These are phyloP conservation scores for Etheostoma spectabile DNA, from an alignment of 2,113 vertebrate species.

Conservation along the genomic window DNA sequence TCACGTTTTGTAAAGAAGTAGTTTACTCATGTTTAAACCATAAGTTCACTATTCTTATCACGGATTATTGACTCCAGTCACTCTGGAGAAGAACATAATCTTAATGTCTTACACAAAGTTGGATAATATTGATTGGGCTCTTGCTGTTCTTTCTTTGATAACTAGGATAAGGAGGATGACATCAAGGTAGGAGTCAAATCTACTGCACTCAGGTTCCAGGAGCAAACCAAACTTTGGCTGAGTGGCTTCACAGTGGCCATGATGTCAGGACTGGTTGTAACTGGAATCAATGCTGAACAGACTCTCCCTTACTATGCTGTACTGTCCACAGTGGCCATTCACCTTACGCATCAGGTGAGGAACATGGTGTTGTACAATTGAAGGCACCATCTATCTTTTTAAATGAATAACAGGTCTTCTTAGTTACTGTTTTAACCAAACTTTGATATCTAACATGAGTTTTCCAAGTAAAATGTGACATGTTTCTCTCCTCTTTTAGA, in stretches of 20 bases:
- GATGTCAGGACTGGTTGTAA: slow-evolving; percentile 86
- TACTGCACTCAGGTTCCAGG: slow-evolving; percentile 89
- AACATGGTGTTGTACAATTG: neutral
- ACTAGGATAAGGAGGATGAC: slow-evolving; percentile 94
- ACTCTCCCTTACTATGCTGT: slow-evolving; percentile 89
- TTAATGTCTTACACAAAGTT: neutral
- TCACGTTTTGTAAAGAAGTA: neutral
- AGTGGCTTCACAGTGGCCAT: slow-evolving; percentile 89
- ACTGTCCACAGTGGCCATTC: slow-evolving; percentile 82
- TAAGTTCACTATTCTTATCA: neutral
- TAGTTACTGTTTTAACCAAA: neutral
- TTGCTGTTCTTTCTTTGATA: neutral
- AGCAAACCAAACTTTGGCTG: slow-evolving; percentile 93
- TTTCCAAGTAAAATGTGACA: neutral
- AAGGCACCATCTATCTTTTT: too few relatives aligned
- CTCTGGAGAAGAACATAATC: neutral
- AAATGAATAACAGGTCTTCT: neutral
- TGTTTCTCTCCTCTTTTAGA: slow-evolving; percentile 75
- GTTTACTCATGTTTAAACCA: neutral
- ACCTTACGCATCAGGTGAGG: slow-evolving; percentile 90
- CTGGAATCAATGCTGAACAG: slow-evolving; percentile 88
- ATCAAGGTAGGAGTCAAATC: slow-evolving; percentile 91
- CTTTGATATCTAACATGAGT: neutral
- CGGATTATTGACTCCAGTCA: neutral
- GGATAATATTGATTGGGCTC: neutral